Percentiles rank a stretch among this genome's conserved stretches.
phyloP scores from a whole-genome alignment of 2,888 invertebrate species.

The Arge pagana region DNA sequence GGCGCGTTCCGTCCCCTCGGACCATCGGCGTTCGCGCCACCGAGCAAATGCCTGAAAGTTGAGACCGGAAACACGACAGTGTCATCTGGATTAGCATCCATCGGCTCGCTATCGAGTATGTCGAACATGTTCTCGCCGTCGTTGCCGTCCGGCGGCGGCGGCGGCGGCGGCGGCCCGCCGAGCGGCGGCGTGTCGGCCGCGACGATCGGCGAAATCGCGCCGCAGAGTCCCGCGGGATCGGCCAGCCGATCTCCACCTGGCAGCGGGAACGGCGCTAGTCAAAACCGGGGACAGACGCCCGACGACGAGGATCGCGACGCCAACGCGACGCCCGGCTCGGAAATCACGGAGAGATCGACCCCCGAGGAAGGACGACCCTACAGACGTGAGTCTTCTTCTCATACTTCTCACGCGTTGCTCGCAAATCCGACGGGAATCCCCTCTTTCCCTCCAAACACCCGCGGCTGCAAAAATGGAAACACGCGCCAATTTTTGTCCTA shows the following conservation, averaged over 20 bases:
- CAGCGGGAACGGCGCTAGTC: constrained; percentile 33
- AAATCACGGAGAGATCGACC: constrained; percentile 59
- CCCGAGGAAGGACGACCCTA: constrained; percentile 59
- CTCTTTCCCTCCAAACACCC: not conserved
- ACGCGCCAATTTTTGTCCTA: too few relatives aligned
- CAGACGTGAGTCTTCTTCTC: constrained; percentile 52
- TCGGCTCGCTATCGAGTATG: constrained; percentile 53
- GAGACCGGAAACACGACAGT: constrained; percentile 48
- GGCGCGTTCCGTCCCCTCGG: constrained; percentile 66
- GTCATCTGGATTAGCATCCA: constrained; percentile 50
- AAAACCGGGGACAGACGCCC: constrained; percentile 47
- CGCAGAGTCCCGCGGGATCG: constrained; percentile 54
- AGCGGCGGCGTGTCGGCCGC: constrained; percentile 36
- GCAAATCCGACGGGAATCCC: not conserved
- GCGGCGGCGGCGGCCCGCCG: constrained; percentile 44
- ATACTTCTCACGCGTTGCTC: not conserved
- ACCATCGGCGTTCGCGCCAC: constrained; percentile 72
- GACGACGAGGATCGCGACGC: constrained; percentile 57
- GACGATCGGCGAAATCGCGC: constrained; percentile 44
- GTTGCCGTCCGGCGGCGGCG: constrained; percentile 40
- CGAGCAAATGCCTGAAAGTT: constrained; percentile 64
- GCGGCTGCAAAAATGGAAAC: too few relatives aligned
- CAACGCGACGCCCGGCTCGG: constrained; percentile 59
- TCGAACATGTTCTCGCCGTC: constrained; percentile 56
- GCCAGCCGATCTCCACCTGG: constrained; percentile 53